A percentile compares a stretch with the other conserved stretches of the same genome.
Conservation (phyloP, 2,113 vertebrate species). For the Mesembrinibis cayennensis region DNA sequence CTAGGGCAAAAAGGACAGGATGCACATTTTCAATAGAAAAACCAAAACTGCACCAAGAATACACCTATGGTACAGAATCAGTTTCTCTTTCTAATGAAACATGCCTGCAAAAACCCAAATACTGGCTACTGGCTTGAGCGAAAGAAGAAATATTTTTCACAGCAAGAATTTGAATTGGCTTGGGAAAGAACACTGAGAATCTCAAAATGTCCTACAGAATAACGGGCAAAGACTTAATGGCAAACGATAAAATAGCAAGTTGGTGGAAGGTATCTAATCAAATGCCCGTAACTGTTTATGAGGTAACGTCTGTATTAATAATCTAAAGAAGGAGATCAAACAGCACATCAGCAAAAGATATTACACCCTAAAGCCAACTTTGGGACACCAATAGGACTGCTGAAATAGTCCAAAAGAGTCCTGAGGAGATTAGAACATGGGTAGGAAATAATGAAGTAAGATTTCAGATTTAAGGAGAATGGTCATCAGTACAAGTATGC, state of each 20-base stretch:
- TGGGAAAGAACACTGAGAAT: background rate
- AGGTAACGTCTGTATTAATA: conserved; percentile 55
- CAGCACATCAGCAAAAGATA: background rate
- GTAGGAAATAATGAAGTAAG: background rate
- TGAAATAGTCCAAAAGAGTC: background rate
- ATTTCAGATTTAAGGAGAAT: background rate
- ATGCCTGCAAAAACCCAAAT: background rate
- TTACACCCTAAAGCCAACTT: background rate
- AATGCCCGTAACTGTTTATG: background rate
- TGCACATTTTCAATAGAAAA: background rate
- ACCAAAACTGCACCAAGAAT: background rate
- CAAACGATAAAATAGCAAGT: background rate
- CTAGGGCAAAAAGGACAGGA: background rate
- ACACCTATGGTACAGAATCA: background rate
- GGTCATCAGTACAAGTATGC: background rate
- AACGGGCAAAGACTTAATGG: background rate
- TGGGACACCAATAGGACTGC: background rate
- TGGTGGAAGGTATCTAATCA: conserved; percentile 45
- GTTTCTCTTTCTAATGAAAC: background rate
- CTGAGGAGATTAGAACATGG: background rate
- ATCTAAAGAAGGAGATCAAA: background rate
- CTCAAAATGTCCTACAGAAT: background rate
- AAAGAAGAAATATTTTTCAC: background rate
- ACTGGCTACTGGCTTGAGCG: background rate
- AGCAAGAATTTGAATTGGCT: background rate